Conservation (phyloP, 2,888 invertebrate genomes). For the Drosophila greeni region DNA sequence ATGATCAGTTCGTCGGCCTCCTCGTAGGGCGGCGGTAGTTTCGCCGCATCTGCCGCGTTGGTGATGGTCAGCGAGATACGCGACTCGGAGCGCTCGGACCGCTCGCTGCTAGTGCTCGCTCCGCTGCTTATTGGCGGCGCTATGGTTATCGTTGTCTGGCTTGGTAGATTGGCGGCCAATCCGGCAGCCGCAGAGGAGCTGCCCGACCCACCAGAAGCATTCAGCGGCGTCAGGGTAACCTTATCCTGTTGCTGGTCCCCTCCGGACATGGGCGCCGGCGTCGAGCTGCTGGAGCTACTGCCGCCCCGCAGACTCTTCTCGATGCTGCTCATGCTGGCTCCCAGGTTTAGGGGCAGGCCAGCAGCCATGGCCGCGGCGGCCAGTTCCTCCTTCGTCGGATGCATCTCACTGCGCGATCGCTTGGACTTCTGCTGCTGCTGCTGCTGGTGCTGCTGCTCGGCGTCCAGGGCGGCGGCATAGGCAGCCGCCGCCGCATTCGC, state of each 20-base stretch:
- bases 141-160: slow-evolving; percentile 79
- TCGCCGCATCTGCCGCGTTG: slow-evolving; percentile 78
- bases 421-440: slow-evolving; percentile 70
- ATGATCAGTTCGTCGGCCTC: slow-evolving; percentile 78
- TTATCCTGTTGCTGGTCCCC: slow-evolving; percentile 71
- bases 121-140: slow-evolving; percentile 78
- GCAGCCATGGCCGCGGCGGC: slow-evolving; percentile 71
- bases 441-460: slow-evolving; percentile 67
- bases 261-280: slow-evolving; percentile 60
- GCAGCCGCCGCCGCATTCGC: slow-evolving; percentile 53
- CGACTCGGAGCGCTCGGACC: slow-evolving; percentile 78
- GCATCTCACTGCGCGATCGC: slow-evolving; percentile 75
- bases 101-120: slow-evolving; percentile 78
- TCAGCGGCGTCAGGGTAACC: slow-evolving; percentile 78
- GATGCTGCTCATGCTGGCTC: slow-evolving; percentile 77
- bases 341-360: slow-evolving; percentile 76
- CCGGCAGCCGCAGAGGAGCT: slow-evolving; percentile 63
- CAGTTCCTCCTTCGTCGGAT: slow-evolving; percentile 77
- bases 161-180: slow-evolving; percentile 78
- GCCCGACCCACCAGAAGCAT: slow-evolving; percentile 35
- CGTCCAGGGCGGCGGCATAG: slow-evolving; percentile 67
- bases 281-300: slow-evolving; percentile 58
- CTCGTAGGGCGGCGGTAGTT: slow-evolving; percentile 78
- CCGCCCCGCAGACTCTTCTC: slow-evolving; percentile 77
- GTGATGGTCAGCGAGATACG: slow-evolving; percentile 78